Evolutionary conservation across 2,797 vertebrate species (phyloP), one percentile per base, ranked within the genome.

Genomic region (Gymnopithys bicolor): DNA sequence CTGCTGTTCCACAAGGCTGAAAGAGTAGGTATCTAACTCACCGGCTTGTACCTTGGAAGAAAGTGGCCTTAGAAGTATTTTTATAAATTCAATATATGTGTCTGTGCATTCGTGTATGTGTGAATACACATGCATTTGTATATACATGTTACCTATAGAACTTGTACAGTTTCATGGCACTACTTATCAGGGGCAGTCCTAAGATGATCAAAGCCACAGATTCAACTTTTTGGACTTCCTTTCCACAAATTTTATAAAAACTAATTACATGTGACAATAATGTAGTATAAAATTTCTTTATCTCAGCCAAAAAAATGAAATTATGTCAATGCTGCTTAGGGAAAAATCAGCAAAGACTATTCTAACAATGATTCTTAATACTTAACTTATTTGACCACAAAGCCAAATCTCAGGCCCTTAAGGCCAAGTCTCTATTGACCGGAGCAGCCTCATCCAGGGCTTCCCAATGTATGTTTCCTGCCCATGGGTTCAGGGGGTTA

Each of bases 401-500:
- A 84, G 14, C 16, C 70, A 63, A 48, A 3, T 39, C 6, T 76
- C 21, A 28, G 35, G 23, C 7, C 3, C 5, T 24, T 32, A 35
- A 69, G 18, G 24, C 8, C 5, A 46, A 66, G 9, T 6, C 32
- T 74, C 46, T 18, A 21, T 32, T 2, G 1, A 37, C 21, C 19
- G 7, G 9, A 62, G 5, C 18, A 84, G 12, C 28, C 25, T 75
- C 18, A 55, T 1, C 0, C 12, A 15, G 13, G 12, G 1, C 7
- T 74, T 67, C 13, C 52, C 3, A 3, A 7, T 7, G 30, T 12
- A 3, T 14, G 1, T 3, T 76, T 13, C 43, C 21, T 53, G 9
- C 13, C 19, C 4, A 5, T 1, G 1, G n/a, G 4, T 2, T 25
- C 19, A 17, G 10, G 24, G 11, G 1, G 5, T 59, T 43, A 45